Evolutionary conservation across 2,113 vertebrate species (phyloP).

Genomic region (Rattus norvegicus): GRCr8 NC_086033.1:4126501-4127000

Average conservation of each 20-base stretch:
- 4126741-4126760: neutral
- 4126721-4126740: neutral
- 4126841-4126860: neutral
- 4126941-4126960: accelerated
- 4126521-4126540: neutral
- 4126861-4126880: neutral
- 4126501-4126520: neutral
- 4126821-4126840: neutral
- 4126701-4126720: neutral
- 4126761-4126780: neutral
- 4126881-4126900: neutral
- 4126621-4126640: constrained; percentile 17
- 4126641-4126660: constrained; percentile 67
- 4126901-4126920: neutral
- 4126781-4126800: neutral
- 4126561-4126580: constrained; percentile 44
- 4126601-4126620: neutral
- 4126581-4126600: constrained; percentile 51
- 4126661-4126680: constrained; percentile 59
- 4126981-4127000: accelerated
- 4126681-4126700: neutral
- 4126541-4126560: neutral
- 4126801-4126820: accelerated
- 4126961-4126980: neutral
- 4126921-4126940: neutral